These are phyloP conservation scores for Apodemus agrarius DNA, from an alignment of 2,797 vertebrate genomes.

Conservation along the genomic window DNA sequence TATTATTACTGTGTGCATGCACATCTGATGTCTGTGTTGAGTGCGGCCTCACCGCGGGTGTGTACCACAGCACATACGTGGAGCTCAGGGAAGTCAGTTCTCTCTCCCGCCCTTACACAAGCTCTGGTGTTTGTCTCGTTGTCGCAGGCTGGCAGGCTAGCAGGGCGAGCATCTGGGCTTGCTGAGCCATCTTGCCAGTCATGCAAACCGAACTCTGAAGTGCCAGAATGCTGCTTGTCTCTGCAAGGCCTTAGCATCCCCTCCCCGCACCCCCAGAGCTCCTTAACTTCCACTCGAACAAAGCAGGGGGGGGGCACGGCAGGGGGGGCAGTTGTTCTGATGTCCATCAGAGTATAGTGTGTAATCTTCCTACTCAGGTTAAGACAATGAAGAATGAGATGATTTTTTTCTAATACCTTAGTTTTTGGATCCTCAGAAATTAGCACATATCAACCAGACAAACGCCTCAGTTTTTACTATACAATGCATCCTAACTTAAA, in stretches of 20 bases:
- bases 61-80: neutral
- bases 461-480: neutral
- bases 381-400: neutral
- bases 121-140: no score
- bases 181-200: neutral
- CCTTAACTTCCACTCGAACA: neutral
- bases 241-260: neutral
- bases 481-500: constrained; percentile 52
- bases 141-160: neutral
- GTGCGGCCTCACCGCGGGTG: neutral
- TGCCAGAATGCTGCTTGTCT: neutral
- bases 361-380: constrained; percentile 40
- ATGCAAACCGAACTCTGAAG: neutral
- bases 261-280: neutral
- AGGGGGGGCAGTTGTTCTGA: neutral
- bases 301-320: neutral
- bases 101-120: neutral
- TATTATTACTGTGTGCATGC: neutral
- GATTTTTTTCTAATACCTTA: constrained; percentile 44
- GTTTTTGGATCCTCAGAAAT: constrained; percentile 58
- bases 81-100: neutral
- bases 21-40: neutral
- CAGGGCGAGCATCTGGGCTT: no score
- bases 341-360: neutral
- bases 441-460: neutral